Conservation (phyloP, 1,140 invertebrate genomes). For the Meloidogyne exigua region DNA sequence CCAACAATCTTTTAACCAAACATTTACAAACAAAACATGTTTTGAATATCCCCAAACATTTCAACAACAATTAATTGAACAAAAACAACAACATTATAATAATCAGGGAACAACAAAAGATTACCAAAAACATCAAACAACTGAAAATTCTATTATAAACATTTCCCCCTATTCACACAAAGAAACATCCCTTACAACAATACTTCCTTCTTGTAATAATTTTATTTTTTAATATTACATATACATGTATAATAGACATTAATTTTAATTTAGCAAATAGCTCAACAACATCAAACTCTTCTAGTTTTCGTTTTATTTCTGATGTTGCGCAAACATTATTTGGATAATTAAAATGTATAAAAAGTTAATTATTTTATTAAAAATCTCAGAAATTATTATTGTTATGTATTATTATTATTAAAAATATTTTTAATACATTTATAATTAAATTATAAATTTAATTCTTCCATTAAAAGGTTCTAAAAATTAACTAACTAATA, state of each 20-base stretch:
- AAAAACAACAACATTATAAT: not conserved
- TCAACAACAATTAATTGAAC: not conserved
- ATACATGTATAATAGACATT: not conserved
- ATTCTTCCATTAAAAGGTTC: too few relatives aligned
- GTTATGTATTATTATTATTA: not conserved
- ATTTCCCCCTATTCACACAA: not conserved
- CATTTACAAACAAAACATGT: not conserved
- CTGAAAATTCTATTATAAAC: not conserved
- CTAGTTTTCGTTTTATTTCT: conserved; percentile 22
- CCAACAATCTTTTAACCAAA: not conserved
- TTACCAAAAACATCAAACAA: not conserved
- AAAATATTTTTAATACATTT: not conserved
- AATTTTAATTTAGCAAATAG: not conserved
- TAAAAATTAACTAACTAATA: too few relatives aligned
- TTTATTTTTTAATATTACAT: not conserved
- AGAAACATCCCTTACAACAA: not conserved
- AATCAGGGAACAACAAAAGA: not conserved
- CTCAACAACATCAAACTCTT: not conserved
- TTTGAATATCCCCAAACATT: not conserved
- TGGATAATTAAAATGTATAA: too few relatives aligned
- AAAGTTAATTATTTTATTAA: not conserved
- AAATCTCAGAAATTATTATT: not conserved
- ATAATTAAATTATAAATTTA: too few relatives aligned
- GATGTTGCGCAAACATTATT: conserved; percentile 28
- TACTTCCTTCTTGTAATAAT: not conserved